A percentile compares a stretch with the other conserved stretches of the same genome.
Evolutionary conservation across 2,113 vertebrate genomes (phyloP).

Genomic region (Leptobrachium ailaonicum): DNA sequence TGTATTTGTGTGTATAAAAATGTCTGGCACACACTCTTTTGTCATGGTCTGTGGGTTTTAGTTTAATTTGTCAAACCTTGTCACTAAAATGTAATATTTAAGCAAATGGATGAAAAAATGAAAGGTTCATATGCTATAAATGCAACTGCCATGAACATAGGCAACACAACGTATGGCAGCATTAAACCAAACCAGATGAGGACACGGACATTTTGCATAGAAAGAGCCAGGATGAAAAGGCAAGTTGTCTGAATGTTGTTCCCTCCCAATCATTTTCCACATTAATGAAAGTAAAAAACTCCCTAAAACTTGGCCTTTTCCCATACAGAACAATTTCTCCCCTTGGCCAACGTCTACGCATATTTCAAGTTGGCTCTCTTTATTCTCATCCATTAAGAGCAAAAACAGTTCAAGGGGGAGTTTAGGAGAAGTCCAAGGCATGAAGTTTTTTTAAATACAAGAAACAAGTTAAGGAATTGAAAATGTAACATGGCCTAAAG

Average conservation of each 20-base stretch:
- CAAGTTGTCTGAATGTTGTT: background rate
- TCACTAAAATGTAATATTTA: no score
- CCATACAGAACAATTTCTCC: background rate
- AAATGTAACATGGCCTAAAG: no score
- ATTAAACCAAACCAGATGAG: background rate
- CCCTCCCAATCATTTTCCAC: constrained; percentile 8
- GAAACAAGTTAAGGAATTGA: no score
- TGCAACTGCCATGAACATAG: constrained; percentile 1
- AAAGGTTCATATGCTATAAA: background rate
- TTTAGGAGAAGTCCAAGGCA: no score
- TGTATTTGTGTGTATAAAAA: no score
- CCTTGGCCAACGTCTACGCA: background rate
- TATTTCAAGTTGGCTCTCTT: constrained; percentile 9
- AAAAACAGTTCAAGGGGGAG: constrained; percentile 6
- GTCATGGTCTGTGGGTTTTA: no score
- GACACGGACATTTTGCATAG: constrained; percentile 22
- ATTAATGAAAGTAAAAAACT: constrained; percentile 15
- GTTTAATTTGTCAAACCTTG: no score
- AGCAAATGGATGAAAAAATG: no score
- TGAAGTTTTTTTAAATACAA: no score
- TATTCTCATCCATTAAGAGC: constrained; percentile 5
- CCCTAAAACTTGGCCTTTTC: background rate
- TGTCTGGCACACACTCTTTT: no score
- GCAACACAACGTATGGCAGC: constrained; percentile 14
- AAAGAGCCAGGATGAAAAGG: constrained; percentile 10